These are phyloP conservation scores for Stramonita haemastoma DNA, from an alignment of 2,888 invertebrate genomes.

Conservation along the genomic window DNA sequence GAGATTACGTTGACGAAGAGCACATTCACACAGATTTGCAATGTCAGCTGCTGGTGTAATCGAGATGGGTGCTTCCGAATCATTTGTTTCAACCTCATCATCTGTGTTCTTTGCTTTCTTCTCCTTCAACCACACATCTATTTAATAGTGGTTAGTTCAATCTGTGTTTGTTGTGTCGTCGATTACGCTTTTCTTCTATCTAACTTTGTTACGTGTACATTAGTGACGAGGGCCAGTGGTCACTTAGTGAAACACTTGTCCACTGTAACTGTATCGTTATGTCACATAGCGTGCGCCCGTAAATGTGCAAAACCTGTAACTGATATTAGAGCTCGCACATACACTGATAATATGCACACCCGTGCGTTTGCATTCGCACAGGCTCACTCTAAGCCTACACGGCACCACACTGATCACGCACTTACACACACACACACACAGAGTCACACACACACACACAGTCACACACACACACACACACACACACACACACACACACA, in stretches of 20 bases:
- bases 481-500: not conserved
- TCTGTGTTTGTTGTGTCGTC: not conserved
- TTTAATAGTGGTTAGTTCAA: slow-evolving; percentile 35
- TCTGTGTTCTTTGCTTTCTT: not conserved
- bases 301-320: not conserved
- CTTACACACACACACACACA: not conserved
- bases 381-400: not conserved
- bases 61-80: slow-evolving; percentile 20
- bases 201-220: not conserved
- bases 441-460: not conserved
- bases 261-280: not conserved
- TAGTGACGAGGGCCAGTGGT: slow-evolving; percentile 1
- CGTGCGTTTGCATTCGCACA: not conserved
- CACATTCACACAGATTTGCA: slow-evolving; percentile 1
- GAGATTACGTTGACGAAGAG: slow-evolving; percentile 20
- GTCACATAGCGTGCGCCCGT: not conserved
- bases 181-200: not conserved
- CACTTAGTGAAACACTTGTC: not conserved
- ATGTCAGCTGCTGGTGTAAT: slow-evolving; percentile 39
- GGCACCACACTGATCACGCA: not conserved
- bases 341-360: not conserved
- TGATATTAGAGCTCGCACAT: not conserved
- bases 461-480: not conserved
- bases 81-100: not conserved
- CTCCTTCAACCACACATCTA: not conserved